These are phyloP conservation scores for Calycopis cecrops DNA, from an alignment of 1,140 invertebrate species.

Conservation along the genomic window DNA sequence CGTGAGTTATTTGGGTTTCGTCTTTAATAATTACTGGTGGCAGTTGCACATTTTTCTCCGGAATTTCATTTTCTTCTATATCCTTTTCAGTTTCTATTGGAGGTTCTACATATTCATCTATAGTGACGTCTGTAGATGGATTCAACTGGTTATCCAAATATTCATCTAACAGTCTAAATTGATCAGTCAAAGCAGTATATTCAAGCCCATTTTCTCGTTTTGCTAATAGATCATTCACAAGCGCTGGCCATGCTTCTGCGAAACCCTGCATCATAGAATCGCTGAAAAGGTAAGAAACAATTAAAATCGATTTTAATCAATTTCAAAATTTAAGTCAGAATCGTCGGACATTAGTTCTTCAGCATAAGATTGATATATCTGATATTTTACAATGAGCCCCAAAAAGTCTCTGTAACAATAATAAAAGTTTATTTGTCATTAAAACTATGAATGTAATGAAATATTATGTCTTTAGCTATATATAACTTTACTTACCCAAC, in stretches of 20 bases:
- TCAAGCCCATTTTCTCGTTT: conserved; percentile 60
- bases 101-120: conserved; percentile 49
- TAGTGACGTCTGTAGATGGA: conserved; percentile 36
- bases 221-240: conserved; percentile 55
- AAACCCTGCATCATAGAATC: conserved; percentile 60
- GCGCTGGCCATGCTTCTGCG: conserved; percentile 46
- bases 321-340: conserved; percentile 38
- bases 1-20: conserved; percentile 34
- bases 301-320: conserved; percentile 9
- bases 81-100: conserved; percentile 24
- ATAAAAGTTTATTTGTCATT: not conserved
- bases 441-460: no score
- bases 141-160: conserved; percentile 63
- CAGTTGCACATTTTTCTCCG: conserved; percentile 23
- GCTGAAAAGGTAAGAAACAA: conserved; percentile 36
- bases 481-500: conserved; percentile 65
- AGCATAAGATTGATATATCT: conserved; percentile 65
- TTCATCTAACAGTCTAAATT: conserved; percentile 60
- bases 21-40: conserved; percentile 18
- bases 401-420: conserved; percentile 58
- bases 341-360: conserved; percentile 61
- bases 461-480: no score
- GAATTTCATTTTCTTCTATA: conserved; percentile 46
- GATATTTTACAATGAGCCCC: conserved; percentile 61
- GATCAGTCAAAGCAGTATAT: conserved; percentile 57